Percentiles rank a stretch among this genome's conserved stretches.
phyloP scores from a whole-genome alignment of 2,888 invertebrate genomes.

The Drosophila multiciliata region DNA sequence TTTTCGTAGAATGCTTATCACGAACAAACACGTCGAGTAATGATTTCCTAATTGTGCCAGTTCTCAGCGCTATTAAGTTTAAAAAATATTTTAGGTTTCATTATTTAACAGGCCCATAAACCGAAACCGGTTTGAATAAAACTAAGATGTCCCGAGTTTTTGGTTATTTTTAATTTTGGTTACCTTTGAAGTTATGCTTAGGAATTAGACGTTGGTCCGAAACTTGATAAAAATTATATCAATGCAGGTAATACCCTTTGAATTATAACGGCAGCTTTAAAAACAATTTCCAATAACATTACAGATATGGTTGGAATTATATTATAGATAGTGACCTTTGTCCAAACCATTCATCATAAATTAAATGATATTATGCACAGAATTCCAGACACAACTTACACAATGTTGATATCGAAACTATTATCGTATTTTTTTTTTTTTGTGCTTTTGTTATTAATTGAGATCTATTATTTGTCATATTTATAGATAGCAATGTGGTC shows the following conservation, averaged over 20 bases:
- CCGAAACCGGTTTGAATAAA: constrained; percentile 11
- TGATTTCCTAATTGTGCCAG: neutral
- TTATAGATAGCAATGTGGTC: constrained; percentile 36
- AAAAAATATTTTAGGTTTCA: neutral
- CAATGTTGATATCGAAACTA: constrained; percentile 21
- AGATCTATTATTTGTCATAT: constrained; percentile 34
- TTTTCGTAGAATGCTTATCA: neutral
- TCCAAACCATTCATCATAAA: constrained; percentile 34
- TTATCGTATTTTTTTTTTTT: constrained; percentile 16
- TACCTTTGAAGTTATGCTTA: neutral
- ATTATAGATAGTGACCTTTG: constrained; percentile 20
- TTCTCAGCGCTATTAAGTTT: neutral
- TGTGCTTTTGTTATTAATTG: constrained; percentile 30
- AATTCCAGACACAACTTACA: constrained; percentile 26
- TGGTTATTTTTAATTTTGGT: neutral
- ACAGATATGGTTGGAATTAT: constrained; percentile 17
- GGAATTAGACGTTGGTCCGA: neutral
- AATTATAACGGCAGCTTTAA: constrained; percentile 37
- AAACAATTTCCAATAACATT: constrained; percentile 36
- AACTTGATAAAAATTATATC: constrained; percentile 3
- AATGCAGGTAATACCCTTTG: neutral
- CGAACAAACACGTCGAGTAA: neutral
- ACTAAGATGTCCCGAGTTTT: constrained; percentile 2
- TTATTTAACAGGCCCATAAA: neutral
- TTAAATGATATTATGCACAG: constrained; percentile 19